Evolutionary conservation across 1,140 invertebrate genomes (phyloP).

Genomic region (Eriocheir sinensis): DNA sequence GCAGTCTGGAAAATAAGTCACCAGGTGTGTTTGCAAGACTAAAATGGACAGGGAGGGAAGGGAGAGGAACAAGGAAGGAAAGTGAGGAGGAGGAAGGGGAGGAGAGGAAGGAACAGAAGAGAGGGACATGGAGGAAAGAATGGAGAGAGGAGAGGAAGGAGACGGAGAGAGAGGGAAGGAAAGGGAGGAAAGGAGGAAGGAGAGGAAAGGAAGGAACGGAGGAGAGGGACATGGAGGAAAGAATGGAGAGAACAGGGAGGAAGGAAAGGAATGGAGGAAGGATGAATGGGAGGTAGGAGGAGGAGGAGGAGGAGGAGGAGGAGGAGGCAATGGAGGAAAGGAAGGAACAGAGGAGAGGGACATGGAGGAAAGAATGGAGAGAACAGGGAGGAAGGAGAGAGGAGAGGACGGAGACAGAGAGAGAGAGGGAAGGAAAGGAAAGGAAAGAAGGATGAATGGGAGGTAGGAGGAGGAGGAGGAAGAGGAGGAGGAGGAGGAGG

Average conservation of each 20-base stretch:
- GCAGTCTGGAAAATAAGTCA: too few relatives aligned
- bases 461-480: background rate
- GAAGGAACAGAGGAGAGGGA: background rate
- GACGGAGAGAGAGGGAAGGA: slow-evolving; percentile 7
- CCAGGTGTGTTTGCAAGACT: too few relatives aligned
- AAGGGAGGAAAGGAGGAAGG: slow-evolving; percentile 20
- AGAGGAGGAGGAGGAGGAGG: background rate
- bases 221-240: too few relatives aligned
- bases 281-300: too few relatives aligned
- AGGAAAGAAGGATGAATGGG: background rate
- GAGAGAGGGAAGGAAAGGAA: background rate
- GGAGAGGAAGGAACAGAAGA: too few relatives aligned
- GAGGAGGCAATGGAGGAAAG: background rate
- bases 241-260: too few relatives aligned
- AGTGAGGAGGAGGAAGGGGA: too few relatives aligned
- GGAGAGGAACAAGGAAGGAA: too few relatives aligned
- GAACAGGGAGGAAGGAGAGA: slow-evolving; percentile 3
- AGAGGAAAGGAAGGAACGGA: background rate
- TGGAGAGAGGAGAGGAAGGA: slow-evolving; percentile 1
- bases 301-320: too few relatives aligned
- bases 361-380: too few relatives aligned
- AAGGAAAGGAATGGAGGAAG: too few relatives aligned
- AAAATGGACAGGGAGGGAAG: too few relatives aligned
- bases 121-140: background rate
- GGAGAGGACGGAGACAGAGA: background rate